Evolutionary conservation across 2,113 vertebrate species (phyloP).

Genomic region (Plecturocebus donacophilus): DNA sequence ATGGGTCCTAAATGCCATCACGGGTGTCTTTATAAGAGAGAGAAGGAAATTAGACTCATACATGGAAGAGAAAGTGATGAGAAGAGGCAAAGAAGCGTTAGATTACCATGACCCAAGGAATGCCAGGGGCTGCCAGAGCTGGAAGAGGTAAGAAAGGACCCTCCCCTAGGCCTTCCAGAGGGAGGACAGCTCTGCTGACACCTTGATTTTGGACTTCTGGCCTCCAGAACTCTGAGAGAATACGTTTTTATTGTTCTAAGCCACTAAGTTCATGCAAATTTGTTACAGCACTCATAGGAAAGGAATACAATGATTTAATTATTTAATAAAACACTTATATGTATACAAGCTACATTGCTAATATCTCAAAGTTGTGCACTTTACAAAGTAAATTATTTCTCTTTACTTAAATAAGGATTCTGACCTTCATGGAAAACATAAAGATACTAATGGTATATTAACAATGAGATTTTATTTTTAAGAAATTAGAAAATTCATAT

Average conservation of each 20-base stretch:
- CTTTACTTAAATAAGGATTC: not conserved
- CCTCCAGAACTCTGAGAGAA: not conserved
- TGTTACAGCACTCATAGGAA: not conserved
- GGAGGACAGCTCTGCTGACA: not conserved
- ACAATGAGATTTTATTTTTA: not conserved
- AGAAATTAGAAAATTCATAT: not conserved
- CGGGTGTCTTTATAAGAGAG: not conserved
- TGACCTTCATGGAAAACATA: not conserved
- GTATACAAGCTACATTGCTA: not conserved
- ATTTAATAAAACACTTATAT: not conserved
- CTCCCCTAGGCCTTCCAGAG: not conserved
- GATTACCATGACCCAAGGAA: not conserved
- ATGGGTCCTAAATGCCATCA: not conserved
- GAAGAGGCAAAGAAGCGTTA: not conserved
- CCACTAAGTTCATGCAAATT: not conserved
- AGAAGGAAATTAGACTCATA: not conserved
- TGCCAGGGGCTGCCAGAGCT: not conserved
- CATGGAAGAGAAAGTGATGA: not conserved
- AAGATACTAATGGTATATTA: not conserved
- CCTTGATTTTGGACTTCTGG: not conserved
- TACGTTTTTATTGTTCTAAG: not conserved
- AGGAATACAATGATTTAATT: not conserved
- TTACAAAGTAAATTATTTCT: not conserved
- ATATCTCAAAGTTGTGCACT: not conserved
- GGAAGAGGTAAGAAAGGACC: not conserved